Conservation (phyloP, 2,888 invertebrate genomes). For the Ferrisia virgata region DNA sequence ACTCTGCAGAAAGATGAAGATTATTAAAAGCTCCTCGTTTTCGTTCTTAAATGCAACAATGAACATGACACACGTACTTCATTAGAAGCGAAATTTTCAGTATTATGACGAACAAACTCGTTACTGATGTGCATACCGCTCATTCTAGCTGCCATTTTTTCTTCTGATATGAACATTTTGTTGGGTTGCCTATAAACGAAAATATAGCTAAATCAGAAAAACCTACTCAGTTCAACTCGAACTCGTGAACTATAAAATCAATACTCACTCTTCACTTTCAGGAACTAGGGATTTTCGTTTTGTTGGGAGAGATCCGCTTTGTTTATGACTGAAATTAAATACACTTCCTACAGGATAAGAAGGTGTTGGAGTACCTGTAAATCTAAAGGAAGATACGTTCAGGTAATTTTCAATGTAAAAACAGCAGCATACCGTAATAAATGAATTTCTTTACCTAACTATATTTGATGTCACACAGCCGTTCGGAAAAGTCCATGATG, state of each 20-base stretch:
- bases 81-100: not conserved
- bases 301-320: not conserved
- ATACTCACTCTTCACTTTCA: constrained; percentile 22
- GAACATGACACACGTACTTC: not conserved
- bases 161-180: constrained; percentile 77
- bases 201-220: not conserved
- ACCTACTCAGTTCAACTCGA: too few relatives aligned
- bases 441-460: constrained; percentile 2
- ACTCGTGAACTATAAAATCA: not conserved
- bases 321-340: not conserved
- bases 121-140: constrained; percentile 68
- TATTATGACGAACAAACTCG: constrained; percentile 49
- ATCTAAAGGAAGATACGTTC: not conserved
- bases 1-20: not conserved
- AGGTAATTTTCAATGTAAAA: not conserved
- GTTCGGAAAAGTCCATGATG: constrained; percentile 40
- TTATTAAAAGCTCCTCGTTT: not conserved
- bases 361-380: constrained; percentile 31
- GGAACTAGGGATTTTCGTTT: constrained; percentile 36
- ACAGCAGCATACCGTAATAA: not conserved
- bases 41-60: not conserved
- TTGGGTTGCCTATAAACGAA: constrained; percentile 53
- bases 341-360: constrained; percentile 12
- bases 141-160: constrained; percentile 78
- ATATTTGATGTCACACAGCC: constrained; percentile 41